A percentile compares a stretch with the other conserved stretches of the same genome.
These are phyloP conservation scores for Xylota segnis DNA, from an alignment of 2,888 invertebrate species.

Conservation along the genomic window DNA sequence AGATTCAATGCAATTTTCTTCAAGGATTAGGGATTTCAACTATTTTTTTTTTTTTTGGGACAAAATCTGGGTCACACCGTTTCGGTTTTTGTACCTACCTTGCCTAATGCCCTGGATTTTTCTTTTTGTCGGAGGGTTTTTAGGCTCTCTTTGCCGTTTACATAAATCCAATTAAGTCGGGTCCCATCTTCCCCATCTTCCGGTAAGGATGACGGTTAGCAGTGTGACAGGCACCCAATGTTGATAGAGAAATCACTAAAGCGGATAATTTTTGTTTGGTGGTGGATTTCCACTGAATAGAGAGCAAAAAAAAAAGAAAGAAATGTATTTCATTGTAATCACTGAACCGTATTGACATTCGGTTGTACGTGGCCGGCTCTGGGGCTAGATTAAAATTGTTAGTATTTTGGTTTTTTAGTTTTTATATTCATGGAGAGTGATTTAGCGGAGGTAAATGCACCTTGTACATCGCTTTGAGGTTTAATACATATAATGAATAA, in stretches of 20 bases:
- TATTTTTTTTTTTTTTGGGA: conserved; percentile 11
- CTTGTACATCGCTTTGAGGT: conserved; percentile 1
- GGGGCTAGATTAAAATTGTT: neutral
- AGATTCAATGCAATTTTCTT: conserved; percentile 64
- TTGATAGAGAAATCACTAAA: conserved; percentile 49
- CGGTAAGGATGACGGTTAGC: conserved; percentile 28
- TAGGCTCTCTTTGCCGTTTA: conserved; percentile 45
- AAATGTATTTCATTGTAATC: conserved; percentile 50
- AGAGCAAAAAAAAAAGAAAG: neutral
- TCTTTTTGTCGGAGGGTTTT: neutral
- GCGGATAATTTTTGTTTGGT: conserved; percentile 60
- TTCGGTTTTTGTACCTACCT: conserved; percentile 23
- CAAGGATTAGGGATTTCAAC: conserved; percentile 48
- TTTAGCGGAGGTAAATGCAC: conserved; percentile 6
- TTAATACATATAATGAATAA: neutral
- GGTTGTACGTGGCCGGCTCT: conserved; percentile 9
- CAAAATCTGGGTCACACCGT: conserved; percentile 58
- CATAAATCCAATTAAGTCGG: conserved; percentile 65
- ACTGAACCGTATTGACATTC: conserved; percentile 55
- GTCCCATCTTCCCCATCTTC: conserved; percentile 47
- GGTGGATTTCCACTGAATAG: conserved; percentile 20
- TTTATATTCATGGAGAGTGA: neutral
- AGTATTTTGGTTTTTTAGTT: neutral
- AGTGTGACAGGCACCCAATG: conserved; percentile 36
- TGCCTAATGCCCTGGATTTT: conserved; percentile 11